phyloP scores from a whole-genome alignment of 2,113 vertebrate species.

The Leucosticte australis region DNA sequence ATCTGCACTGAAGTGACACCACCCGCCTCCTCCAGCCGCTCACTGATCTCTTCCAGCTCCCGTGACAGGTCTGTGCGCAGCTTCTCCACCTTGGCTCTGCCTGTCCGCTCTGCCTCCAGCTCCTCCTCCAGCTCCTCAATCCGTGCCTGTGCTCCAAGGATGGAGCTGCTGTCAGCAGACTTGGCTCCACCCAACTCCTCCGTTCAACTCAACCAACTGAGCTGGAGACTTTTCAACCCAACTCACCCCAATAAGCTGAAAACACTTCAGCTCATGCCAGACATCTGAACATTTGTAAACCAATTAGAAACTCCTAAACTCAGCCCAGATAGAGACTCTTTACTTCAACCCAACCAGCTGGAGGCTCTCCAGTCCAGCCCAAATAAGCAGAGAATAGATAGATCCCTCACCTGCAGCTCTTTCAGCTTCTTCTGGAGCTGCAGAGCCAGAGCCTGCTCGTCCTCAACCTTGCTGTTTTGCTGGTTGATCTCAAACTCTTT shows the following conservation, averaged over 20 bases:
- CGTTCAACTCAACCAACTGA: fast-evolving
- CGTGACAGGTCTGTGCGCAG: slow-evolving; percentile 82
- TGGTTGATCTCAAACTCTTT: slow-evolving; percentile 81
- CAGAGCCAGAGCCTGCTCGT: slow-evolving; percentile 80
- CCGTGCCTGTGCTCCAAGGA: slow-evolving; percentile 54
- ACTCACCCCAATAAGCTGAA: background rate
- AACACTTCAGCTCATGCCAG: background rate
- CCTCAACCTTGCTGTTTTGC: slow-evolving; percentile 83
- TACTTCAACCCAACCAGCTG: background rate
- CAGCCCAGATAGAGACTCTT: background rate
- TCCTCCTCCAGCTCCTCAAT: slow-evolving; percentile 88
- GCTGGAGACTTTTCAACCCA: background rate
- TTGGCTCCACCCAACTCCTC: background rate
- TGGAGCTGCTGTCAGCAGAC: fast-evolving
- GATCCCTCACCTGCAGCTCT: slow-evolving; percentile 81
- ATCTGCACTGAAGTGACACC: slow-evolving; percentile 85
- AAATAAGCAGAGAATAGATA: background rate
- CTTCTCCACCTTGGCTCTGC: slow-evolving; percentile 84
- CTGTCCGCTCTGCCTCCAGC: slow-evolving; percentile 79
- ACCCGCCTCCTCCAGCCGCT: slow-evolving; percentile 86
- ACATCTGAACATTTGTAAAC: background rate
- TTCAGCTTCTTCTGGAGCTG: slow-evolving; percentile 91
- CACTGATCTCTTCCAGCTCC: slow-evolving; percentile 91
- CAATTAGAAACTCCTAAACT: background rate
- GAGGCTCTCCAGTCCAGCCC: background rate